These are phyloP conservation scores for Hormaphis cornu DNA, from an alignment of 1,140 invertebrate genomes.

Conservation along the genomic window DNA sequence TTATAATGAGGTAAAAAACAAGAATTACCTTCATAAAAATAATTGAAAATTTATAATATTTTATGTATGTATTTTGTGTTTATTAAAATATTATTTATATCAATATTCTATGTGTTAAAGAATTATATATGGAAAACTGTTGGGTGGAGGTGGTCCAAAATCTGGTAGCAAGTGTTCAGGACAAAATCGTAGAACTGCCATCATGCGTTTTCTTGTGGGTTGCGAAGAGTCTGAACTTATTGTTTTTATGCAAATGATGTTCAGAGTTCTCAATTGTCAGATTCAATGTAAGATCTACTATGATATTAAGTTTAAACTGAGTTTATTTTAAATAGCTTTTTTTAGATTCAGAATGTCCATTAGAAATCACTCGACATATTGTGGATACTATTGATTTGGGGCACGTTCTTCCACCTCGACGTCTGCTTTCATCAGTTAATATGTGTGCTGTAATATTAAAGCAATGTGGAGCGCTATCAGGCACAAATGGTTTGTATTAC, in stretches of 20 bases:
- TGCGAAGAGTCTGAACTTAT: conserved; percentile 67
- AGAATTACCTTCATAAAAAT: neutral
- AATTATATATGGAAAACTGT: conserved; percentile 50
- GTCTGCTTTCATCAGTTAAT: conserved; percentile 64
- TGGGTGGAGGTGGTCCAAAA: conserved; percentile 45
- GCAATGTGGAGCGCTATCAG: conserved; percentile 70
- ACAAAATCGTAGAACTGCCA: conserved; percentile 58
- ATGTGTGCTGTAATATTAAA: conserved; percentile 70
- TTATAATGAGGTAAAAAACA: conserved; percentile 55
- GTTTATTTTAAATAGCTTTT: neutral
- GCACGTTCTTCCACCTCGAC: conserved; percentile 58
- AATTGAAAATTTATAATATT: neutral
- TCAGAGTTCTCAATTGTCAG: conserved; percentile 59
- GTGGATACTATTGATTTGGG: conserved; percentile 46
- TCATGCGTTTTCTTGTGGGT: conserved; percentile 76
- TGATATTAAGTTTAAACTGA: neutral
- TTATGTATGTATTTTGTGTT: neutral
- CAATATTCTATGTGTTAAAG: conserved; percentile 37
- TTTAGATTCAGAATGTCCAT: conserved; percentile 25
- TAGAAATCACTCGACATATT: conserved; percentile 22
- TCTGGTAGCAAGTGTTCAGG: conserved; percentile 43
- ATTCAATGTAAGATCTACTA: conserved; percentile 42
- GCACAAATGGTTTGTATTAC: conserved; percentile 53
- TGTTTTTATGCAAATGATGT: conserved; percentile 72
- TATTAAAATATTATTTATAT: conserved; percentile 34